Percentiles rank a stretch among this genome's conserved stretches.
These are phyloP conservation scores for Arrhamphus sclerolepis DNA, from an alignment of 2,797 vertebrate species.

Conservation along the genomic window DNA sequence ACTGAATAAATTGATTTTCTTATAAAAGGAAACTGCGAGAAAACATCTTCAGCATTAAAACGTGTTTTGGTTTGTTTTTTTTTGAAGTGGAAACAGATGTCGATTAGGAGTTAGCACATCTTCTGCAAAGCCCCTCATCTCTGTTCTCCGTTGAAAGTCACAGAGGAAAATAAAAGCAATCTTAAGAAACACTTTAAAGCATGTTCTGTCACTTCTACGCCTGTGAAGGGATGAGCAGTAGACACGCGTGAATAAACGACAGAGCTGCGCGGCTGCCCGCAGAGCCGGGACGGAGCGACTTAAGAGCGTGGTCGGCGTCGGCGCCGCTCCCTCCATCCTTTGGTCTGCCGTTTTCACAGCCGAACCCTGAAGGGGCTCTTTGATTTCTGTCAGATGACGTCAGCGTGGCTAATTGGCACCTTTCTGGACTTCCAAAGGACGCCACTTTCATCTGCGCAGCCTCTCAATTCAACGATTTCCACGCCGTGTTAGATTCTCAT, in stretches of 20 bases:
- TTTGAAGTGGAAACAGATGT: conserved; percentile 64
- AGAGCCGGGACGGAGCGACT: conserved; percentile 28
- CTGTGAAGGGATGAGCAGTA: conserved; percentile 52
- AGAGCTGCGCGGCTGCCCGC: conserved; percentile 31
- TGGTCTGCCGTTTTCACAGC: conserved; percentile 37
- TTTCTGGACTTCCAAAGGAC: conserved; percentile 34
- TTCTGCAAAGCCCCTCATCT: conserved; percentile 31
- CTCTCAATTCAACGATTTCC: conserved; percentile 32
- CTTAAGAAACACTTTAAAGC: conserved; percentile 62
- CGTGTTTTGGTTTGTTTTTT: no score
- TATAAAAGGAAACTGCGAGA: conserved; percentile 47
- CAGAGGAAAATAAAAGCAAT: conserved; percentile 42
- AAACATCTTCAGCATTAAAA: conserved; percentile 50
- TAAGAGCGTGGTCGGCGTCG: conserved; percentile 19
- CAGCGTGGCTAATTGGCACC: conserved; percentile 55
- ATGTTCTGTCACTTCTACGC: conserved; percentile 54
- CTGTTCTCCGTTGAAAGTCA: conserved; percentile 39
- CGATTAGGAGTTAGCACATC: conserved; percentile 64
- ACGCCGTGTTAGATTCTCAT: conserved; percentile 41
- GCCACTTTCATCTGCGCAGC: conserved; percentile 46
- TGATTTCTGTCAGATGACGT: conserved; percentile 63
- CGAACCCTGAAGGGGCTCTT: conserved; percentile 46
- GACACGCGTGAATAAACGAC: conserved; percentile 58
- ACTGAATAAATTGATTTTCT: conserved; percentile 35
- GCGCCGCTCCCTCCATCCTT: conserved; percentile 17